Evolutionary conservation across 2,888 invertebrate species (phyloP).

Genomic region (Tachina grossa): DNA sequence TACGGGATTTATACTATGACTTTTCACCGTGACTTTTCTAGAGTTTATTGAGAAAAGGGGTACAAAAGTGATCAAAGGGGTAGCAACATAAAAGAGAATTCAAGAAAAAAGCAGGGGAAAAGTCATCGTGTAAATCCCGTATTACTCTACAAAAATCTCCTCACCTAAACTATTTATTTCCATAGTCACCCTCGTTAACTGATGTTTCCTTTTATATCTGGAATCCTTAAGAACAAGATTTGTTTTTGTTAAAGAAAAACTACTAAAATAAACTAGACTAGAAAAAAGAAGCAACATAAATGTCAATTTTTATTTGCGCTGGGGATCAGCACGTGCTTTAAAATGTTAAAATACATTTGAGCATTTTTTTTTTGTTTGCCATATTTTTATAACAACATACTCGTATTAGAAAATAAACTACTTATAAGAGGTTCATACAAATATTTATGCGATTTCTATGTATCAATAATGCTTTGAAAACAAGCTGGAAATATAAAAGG

Average conservation of each 20-base stretch:
- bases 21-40: too few species aligned
- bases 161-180: not conserved
- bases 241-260: not conserved
- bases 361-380: not conserved
- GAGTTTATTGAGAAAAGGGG: too few species aligned
- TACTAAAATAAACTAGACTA: not conserved
- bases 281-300: not conserved
- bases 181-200: not conserved
- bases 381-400: slow-evolving; percentile 5
- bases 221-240: not conserved
- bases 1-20: too few species aligned
- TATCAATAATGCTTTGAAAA: too few species aligned
- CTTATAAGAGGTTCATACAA: not conserved
- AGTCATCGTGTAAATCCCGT: too few species aligned
- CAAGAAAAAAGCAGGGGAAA: too few species aligned
- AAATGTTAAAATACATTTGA: not conserved
- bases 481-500: not conserved
- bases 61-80: too few species aligned
- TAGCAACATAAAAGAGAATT: too few species aligned
- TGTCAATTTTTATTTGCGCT: slow-evolving; percentile 9
- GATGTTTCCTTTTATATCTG: not conserved
- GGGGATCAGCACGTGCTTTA: not conserved
- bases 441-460: not conserved
- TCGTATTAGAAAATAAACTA: slow-evolving; percentile 2
- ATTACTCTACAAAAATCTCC: too few species aligned